These are phyloP conservation scores for Alouatta caraya DNA, from an alignment of 2,797 vertebrate genomes.

Conservation along the genomic window DNA sequence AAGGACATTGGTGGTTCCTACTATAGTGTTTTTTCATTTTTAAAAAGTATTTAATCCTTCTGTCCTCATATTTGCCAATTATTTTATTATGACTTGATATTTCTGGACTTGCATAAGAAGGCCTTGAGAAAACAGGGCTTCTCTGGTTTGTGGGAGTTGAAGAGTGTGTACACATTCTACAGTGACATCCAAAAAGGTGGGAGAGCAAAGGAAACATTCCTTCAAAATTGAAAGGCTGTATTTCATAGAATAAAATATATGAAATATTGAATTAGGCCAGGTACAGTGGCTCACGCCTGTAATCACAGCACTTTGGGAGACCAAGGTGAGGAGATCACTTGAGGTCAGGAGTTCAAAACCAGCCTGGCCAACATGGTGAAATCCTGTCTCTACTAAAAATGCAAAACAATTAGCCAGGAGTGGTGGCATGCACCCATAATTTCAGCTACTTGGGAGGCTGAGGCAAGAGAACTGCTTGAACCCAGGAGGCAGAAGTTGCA, in stretches of 20 bases:
- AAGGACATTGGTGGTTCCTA: neutral
- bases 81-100: conserved; percentile 9
- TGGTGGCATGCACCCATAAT: too few relatives aligned
- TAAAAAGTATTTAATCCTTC: neutral
- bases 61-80: neutral
- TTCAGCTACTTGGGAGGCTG: too few relatives aligned
- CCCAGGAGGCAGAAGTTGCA: too few relatives aligned
- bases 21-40: neutral
- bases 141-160: neutral
- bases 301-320: too few relatives aligned
- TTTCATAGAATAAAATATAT: neutral
- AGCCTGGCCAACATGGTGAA: too few relatives aligned
- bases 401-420: too few relatives aligned
- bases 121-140: neutral
- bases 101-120: neutral
- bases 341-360: too few relatives aligned
- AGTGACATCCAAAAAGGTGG: neutral
- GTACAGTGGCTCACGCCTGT: too few relatives aligned
- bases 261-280: too few relatives aligned
- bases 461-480: too few relatives aligned
- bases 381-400: too few relatives aligned
- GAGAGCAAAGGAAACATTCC: neutral
- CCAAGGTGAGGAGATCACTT: too few relatives aligned
- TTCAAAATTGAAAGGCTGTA: neutral
- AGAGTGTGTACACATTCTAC: neutral